Evolutionary conservation across 2,888 invertebrate genomes (phyloP).

Genomic region (Calameuta filiformis): DNA sequence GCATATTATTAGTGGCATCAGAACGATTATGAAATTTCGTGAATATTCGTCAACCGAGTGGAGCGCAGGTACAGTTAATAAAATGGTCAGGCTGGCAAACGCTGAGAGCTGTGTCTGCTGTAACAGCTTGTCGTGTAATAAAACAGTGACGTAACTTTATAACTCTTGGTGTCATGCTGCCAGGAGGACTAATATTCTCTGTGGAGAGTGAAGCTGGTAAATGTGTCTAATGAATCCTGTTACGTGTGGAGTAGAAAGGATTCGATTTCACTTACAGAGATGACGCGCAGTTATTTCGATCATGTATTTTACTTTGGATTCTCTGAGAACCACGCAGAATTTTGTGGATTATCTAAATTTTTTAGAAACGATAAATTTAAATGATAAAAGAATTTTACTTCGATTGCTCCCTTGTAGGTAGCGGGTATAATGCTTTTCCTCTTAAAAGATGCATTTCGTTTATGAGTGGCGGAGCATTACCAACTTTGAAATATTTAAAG

Average conservation of each 20-base stretch:
- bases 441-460: no score
- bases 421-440: no score
- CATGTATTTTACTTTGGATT: no score
- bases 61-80: neutral
- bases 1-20: neutral
- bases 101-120: neutral
- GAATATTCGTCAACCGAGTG: neutral
- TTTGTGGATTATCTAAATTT: no score
- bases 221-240: neutral
- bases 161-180: neutral
- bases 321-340: no score
- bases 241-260: neutral
- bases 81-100: neutral
- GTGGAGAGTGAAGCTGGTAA: neutral
- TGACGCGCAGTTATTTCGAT: neutral
- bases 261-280: neutral
- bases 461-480: no score
- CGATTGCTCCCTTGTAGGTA: no score
- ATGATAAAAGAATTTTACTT: no score
- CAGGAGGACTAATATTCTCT: neutral
- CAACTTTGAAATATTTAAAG: no score
- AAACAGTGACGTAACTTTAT: neutral
- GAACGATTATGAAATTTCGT: neutral
- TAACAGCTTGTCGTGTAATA: neutral
- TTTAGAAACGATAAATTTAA: no score